Evolutionary conservation across 2,113 vertebrate genomes (phyloP), one percentile per base, ranked within the genome.

Genomic region (Sigmodon hispidus): DNA sequence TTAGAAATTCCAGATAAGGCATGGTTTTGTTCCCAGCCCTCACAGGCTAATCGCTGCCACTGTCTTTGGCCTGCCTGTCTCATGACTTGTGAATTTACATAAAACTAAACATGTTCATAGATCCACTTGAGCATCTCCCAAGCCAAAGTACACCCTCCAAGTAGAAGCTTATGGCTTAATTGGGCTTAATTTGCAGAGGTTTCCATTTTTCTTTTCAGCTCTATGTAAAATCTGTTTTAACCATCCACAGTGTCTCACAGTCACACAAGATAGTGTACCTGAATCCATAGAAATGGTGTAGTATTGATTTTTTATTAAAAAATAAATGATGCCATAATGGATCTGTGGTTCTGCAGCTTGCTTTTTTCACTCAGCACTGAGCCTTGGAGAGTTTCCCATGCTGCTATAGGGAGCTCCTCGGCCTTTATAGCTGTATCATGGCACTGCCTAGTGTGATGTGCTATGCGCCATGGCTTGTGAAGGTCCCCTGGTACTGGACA

Each of bases 251-350:
- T 57, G 19, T 89, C 87, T 93, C 87, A n/a, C 87, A 11, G 65
- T 69, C 1, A 65, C 91, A 92, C 84, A 93, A 52, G 88, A 76
- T 34, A 81, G 95, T 59, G 1, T 83, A 22, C 81, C 55, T 80
- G 89, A 92, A 89, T 73, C 95, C 93, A 76, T 93, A 93, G 93
- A 97, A 94, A 96, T 89, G 70, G 73, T 80, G 84, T 84, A 26
- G 2, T 91, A 96, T 97, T 96, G 97, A 94, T 95, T 96, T 95
- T 96, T 93, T 67, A 95, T 97, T 94, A 91, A 76, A 97, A 96
- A 91, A 91, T 94, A 97, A 96, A 84, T 63, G 87, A 88, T 63
- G 19, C 87, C 21, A 26, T 94, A 89, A 94, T 91, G 95, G 84
- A 59, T n/a, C 79, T 84, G 40, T 76, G 50, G 21, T 89, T 83